Base-by-base conservation (phyloP, 92 coral and sea anemone genomes). In the Micromussa lordhowensis region DNA sequence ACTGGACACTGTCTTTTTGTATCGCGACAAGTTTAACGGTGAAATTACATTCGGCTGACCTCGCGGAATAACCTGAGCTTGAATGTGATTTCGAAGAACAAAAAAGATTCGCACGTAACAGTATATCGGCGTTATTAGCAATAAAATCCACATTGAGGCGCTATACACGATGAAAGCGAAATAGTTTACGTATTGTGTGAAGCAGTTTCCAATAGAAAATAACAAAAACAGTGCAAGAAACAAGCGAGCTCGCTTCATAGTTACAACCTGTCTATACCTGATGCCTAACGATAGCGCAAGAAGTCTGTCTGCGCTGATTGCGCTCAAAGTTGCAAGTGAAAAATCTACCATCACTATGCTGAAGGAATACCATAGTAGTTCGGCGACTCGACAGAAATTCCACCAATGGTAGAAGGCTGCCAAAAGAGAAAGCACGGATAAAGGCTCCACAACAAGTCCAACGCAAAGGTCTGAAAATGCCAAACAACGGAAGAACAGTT, bases 381-480 rank as follows among this genome's bases (percentile, higher is more conserved):
- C 72, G 32, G 31, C 26, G 22, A 66, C 11, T 66, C 9, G 2
- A 66, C 72, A 66, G 12, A 66, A 32, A 3, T 66, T 24, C 72
- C 72, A n/a, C 9, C 30, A 0, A 24, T 13, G 74, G 16, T 69
- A 28, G 74, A 68, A 9, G 34, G 73, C 35, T 10, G 32, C 5
- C 12, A n/a, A n/a, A 68, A 68, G 32, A 16, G 73, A 26, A 28
- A 32, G 5, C 32, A 30, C 74, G 8, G 38, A 0, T 17, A 70
- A 49, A 22, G 90, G 86, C 24, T 87, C 86, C 11, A 70, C 86
- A 28, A 80, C 24, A 12, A 87, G 71, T 14, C 90, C 90, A 70
- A 87, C 90, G 38, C 78, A 69, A 34, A 87, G 72, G 34, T 87
- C 90, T 26, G 90, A 87, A 57, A 87, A 80, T 16, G 85, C 90